These are phyloP conservation scores for Watsonalla binaria DNA, from an alignment of 2,888 invertebrate species.

Conservation along the genomic window DNA sequence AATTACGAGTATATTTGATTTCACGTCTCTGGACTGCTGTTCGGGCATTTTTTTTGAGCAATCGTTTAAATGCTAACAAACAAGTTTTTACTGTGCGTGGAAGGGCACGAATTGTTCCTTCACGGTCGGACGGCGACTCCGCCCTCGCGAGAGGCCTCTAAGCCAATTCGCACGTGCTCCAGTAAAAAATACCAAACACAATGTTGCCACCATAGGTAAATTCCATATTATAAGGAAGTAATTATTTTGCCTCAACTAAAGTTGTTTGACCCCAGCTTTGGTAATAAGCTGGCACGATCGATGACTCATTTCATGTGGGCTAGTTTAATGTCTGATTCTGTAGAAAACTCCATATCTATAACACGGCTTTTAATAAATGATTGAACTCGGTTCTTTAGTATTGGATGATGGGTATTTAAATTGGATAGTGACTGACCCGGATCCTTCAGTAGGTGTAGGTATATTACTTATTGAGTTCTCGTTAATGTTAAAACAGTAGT, in stretches of 20 bases:
- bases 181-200: constrained; percentile 37
- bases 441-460: too few relatives aligned
- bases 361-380: neutral
- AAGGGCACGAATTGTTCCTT: constrained; percentile 45
- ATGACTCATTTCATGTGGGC: constrained; percentile 27
- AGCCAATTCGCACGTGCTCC: constrained; percentile 37
- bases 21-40: constrained; percentile 25
- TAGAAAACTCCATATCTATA: neutral
- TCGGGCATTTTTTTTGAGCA: constrained; percentile 13
- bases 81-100: constrained; percentile 11
- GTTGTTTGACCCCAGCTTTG: constrained; percentile 45
- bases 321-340: neutral
- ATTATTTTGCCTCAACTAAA: constrained; percentile 38
- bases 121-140: constrained; percentile 46
- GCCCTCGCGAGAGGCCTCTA: constrained; percentile 46
- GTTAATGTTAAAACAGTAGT: too few relatives aligned
- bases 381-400: too few relatives aligned
- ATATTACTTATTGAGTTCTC: too few relatives aligned
- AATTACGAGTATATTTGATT: constrained; percentile 38
- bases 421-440: too few relatives aligned
- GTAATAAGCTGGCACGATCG: constrained; percentile 21
- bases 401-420: too few relatives aligned
- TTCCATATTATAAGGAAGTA: constrained; percentile 44
- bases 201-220: constrained; percentile 27
- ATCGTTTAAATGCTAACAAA: constrained; percentile 7